Base-by-base conservation (phyloP, 2,797 vertebrate genomes). In the Corythornis leucogaster region DNA sequence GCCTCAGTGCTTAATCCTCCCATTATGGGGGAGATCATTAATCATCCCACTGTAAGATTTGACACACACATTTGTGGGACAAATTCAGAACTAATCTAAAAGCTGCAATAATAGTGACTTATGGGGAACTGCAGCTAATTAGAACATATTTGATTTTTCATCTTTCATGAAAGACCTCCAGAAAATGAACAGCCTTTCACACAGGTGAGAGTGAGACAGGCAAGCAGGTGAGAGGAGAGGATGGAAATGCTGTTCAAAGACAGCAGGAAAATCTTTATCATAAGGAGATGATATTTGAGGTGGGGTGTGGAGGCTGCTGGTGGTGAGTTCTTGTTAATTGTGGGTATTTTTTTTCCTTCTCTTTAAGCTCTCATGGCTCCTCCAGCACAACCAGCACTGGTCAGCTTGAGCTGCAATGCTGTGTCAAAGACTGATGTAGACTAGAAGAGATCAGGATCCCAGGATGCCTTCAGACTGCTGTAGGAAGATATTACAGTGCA, bases 41-140 rank as follows among this genome's bases (percentile, higher is more conserved):
- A 93, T 88, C 80, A 86, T 67, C 58, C 58, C 20, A 4, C 62
- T 85, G 70, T 77, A 92, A 80, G 81, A 88, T 90, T 81, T 88
- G 80, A 84, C 63, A 68, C n/a, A 35, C 8, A 14, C 26, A 22
- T 81, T 91, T 77, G 57, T 61, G 78, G 70, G 80, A 86, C 78
- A 85, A 82, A 91, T 91, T 70, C 75, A 43, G 53, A 48, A 61
- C 45, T 84, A 67, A 73, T 93, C 59, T 28, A 67, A 85, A 92
- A 90, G 57, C 88, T 85, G 63, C 68, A 77, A 82, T 91, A 88
- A 86, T 43, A 77, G 63, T 67, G 82, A 84, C 82, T 82, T 92
- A 62, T 51, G 63, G 71, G 61, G 57, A 90, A 61, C 84, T 58
- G 68, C 80, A 91, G 89, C 78, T 94, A 90, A 86, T 94, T 88